These are phyloP conservation scores for Mya arenaria DNA, from an alignment of 1,140 invertebrate species.

Conservation along the genomic window DNA sequence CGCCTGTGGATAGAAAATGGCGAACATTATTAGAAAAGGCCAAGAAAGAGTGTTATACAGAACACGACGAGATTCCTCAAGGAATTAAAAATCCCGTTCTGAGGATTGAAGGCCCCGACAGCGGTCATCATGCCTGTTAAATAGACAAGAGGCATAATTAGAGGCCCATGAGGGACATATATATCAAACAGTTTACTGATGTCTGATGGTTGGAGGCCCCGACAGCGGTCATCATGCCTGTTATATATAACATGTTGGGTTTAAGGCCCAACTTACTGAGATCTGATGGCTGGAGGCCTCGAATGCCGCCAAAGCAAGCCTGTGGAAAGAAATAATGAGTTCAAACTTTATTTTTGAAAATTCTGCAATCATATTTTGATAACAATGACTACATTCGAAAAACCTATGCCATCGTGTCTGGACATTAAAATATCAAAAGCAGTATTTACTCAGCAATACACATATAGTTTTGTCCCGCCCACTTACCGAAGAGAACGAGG, in stretches of 20 bases:
- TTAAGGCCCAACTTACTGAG: too few relatives aligned
- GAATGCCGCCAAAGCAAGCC: conserved; percentile 70
- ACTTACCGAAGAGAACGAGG: conserved; percentile 90
- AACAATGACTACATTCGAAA: too few relatives aligned
- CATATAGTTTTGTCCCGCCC: too few relatives aligned
- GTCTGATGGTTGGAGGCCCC: conserved; percentile 90
- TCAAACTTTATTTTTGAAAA: too few relatives aligned
- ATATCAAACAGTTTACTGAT: too few relatives aligned
- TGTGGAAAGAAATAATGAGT: too few relatives aligned
- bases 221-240: conserved; percentile 70
- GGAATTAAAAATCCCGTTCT: conserved; percentile 91
- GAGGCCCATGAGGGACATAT: too few relatives aligned
- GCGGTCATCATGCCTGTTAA: conserved; percentile 80
- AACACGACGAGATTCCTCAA: conserved; percentile 91
- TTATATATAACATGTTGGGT: conserved; percentile 82
- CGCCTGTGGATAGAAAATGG: conserved; percentile 57
- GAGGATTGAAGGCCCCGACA: conserved; percentile 87
- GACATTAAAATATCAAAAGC: too few relatives aligned
- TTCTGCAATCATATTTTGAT: too few relatives aligned
- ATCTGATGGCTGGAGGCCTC: conserved; percentile 90
- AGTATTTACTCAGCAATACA: too few relatives aligned
- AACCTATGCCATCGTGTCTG: too few relatives aligned
- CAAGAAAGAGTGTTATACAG: conserved; percentile 93
- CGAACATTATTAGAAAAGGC: conserved; percentile 84
- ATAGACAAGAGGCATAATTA: too few relatives aligned